Evolutionary conservation across 2,113 vertebrate genomes (phyloP).

Genomic region (Cyanoderma ruficeps): DNA sequence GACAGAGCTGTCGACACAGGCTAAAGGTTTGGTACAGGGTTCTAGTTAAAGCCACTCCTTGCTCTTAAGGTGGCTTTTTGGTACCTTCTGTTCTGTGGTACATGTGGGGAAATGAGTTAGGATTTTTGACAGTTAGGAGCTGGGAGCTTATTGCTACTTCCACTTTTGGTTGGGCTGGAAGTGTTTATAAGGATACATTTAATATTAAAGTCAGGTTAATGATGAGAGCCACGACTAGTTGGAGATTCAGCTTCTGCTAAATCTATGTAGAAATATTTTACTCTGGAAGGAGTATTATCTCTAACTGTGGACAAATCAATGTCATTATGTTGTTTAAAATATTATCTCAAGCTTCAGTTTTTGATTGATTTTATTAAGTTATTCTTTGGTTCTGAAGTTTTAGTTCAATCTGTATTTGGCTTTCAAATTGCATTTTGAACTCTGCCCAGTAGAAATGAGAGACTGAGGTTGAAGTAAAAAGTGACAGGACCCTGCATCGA

Average conservation of each 20-base stretch:
- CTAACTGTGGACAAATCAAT: neutral
- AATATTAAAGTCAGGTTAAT: neutral
- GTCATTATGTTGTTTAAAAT: neutral
- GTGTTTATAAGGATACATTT: neutral
- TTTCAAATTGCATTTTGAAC: slow-evolving; percentile 10
- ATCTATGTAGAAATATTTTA: neutral
- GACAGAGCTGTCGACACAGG: neutral
- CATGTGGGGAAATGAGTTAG: neutral
- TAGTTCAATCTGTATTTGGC: neutral
- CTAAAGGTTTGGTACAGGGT: neutral
- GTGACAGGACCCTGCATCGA: neutral
- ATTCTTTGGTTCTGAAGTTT: neutral
- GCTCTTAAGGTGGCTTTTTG: neutral
- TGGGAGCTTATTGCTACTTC: neutral
- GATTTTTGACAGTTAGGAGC: neutral
- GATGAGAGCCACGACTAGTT: neutral
- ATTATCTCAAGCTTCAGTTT: neutral
- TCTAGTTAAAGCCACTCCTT: neutral
- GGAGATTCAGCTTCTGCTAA: neutral
- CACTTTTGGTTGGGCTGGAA: neutral
- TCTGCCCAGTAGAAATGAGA: neutral
- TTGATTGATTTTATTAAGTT: neutral
- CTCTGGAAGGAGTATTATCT: neutral
- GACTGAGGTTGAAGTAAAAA: neutral
- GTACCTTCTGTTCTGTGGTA: neutral